Evolutionary conservation across 2,888 invertebrate species (phyloP), one percentile per base, ranked within the genome.

Genomic region (Platerodrilus igneus): DNA sequence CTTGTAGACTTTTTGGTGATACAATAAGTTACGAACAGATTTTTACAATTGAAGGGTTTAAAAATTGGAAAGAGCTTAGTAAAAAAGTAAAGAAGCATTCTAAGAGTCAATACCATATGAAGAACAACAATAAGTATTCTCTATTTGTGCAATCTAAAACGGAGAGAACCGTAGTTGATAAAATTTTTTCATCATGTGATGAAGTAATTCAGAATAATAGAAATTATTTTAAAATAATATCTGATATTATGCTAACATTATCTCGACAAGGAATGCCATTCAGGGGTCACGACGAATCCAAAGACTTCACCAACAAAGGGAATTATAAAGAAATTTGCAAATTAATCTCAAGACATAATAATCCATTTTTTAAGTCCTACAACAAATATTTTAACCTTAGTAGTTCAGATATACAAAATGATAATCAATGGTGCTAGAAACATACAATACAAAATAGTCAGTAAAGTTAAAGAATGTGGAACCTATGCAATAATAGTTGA

Each of bases 361-460:
- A 23, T 9, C 7, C 14, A 33, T 5, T 11, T 11, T 33, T 33
- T 33, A 6, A 9, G 27, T 27, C 27, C 14, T 27, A 27, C n/a
- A n/a, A n/a, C n/a, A n/a, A n/a, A n/a, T n/a, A n/a, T n/a, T n/a
- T n/a, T n/a, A n/a, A n/a, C n/a, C n/a, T n/a, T n/a, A n/a, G 6
- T n/a, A 33, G 33, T 23, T 33, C n/a, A 26, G 9, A 34, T 15
- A 26, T 34, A 22, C 17, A 35, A 26, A 35, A 35, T 26, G 14
- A 35, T 35, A 19, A 14, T 35, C 13, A 17, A 10, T 13, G 14
- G 4, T 4, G 14, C 2, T 11, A 19, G 11, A 10, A 11, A 26
- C 9, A 16, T 26, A 9, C 13, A 11, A 13, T n/a, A 17, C 8
- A 20, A 18, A 10, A 35, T 19, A 2, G 19, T 26, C 15, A 2